Percentiles rank a stretch among this genome's conserved stretches.
These are phyloP conservation scores for Zaprionus gabonicus DNA, from an alignment of 1,140 invertebrate genomes.

Conservation along the genomic window DNA sequence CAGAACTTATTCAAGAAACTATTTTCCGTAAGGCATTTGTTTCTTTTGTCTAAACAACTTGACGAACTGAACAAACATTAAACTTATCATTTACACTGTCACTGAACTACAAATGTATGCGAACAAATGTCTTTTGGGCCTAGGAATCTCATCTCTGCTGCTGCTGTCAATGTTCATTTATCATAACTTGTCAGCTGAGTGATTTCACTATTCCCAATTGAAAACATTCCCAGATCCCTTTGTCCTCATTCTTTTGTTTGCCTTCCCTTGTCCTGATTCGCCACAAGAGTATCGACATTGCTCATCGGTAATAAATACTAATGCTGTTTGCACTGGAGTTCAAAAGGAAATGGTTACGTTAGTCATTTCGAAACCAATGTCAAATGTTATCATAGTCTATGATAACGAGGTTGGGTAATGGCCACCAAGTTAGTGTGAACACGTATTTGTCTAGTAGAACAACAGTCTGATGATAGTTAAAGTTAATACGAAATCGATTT, in stretches of 20 bases:
- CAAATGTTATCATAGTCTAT: constrained; percentile 7
- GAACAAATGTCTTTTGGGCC: constrained; percentile 19
- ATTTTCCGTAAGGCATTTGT: constrained; percentile 32
- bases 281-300: constrained; percentile 16
- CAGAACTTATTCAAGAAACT: background rate
- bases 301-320: constrained; percentile 65
- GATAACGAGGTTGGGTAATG: constrained; percentile 7
- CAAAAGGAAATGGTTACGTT: constrained; percentile 52
- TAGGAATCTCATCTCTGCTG: constrained; percentile 5
- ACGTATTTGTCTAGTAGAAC: background rate
- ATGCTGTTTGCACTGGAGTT: constrained; percentile 51
- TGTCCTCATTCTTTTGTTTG: background rate
- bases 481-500: background rate
- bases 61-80: constrained; percentile 37
- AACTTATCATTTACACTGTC: constrained; percentile 55
- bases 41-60: constrained; percentile 40
- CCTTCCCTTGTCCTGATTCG: background rate
- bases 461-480: background rate
- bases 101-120: background rate
- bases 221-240: background rate
- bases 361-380: constrained; percentile 19
- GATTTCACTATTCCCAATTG: constrained; percentile 25
- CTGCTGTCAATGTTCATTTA: constrained; percentile 42
- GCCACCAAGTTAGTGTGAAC: background rate
- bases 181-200: constrained; percentile 49